Evolutionary conservation across 2,888 invertebrate species (phyloP).

Genomic region (Marasmarcha lunaedactyla): DNA sequence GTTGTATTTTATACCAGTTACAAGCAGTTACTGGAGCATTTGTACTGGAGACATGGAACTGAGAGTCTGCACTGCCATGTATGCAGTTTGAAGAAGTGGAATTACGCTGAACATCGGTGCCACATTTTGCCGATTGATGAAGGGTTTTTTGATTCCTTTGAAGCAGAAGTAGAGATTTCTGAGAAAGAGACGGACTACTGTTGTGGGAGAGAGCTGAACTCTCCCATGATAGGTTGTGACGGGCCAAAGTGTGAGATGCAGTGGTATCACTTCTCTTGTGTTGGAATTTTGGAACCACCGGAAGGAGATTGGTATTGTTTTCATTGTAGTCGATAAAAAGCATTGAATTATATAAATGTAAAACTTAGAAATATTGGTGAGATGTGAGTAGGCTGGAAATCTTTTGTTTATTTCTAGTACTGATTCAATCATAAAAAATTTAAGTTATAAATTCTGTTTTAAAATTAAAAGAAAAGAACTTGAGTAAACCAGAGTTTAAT

Average conservation of each 20-base stretch:
- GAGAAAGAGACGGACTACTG: conserved; percentile 30
- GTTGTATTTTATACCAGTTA: conserved; percentile 32
- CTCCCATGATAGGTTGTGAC: conserved; percentile 47
- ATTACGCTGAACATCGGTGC: conserved; percentile 37
- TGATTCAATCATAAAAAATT: no score
- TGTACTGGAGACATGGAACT: conserved; percentile 49
- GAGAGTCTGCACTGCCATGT: conserved; percentile 33
- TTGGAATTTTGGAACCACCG: conserved; percentile 33
- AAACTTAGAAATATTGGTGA: no score
- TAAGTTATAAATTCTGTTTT: no score
- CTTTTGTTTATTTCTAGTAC: no score
- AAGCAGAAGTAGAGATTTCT: conserved; percentile 13
- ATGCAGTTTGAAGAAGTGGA: conserved; percentile 36
- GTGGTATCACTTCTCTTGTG: conserved; percentile 47
- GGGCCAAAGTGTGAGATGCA: conserved; percentile 27
- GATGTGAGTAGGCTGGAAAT: no score
- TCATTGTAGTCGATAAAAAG: conserved; percentile 24
- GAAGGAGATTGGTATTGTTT: conserved; percentile 45
- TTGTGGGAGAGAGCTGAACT: conserved; percentile 32
- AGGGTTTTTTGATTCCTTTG: conserved; percentile 15
- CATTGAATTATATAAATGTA: no score
- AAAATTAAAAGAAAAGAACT: no score
- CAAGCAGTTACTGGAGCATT: conserved; percentile 36
- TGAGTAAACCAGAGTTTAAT: no score
- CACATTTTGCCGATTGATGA: conserved; percentile 36